Evolutionary conservation across 2,797 vertebrate genomes (phyloP), one percentile per base, ranked within the genome.

Genomic region (Crocidura indochinensis): DNA sequence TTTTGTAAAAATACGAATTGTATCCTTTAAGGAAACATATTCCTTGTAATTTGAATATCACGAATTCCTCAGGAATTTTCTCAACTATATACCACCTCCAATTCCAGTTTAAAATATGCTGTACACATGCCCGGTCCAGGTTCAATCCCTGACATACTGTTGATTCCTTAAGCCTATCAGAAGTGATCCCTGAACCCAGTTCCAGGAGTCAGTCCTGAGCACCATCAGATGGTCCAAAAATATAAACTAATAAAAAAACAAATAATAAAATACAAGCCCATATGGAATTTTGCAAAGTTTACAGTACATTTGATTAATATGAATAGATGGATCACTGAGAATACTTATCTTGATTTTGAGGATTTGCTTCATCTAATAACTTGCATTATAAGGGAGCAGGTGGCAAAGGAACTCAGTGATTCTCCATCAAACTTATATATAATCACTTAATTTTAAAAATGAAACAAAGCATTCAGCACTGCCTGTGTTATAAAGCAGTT

Each of bases 51-150:
- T 20, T 68, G 74, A 95, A 91, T 93, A 92, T 82, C 82, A 84
- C 93, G 90, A 90, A 84, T 91, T 93, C 91, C 74, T 88, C 53
- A 88, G 72, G 72, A 80, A 89, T 20, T 91, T 95, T 95, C 84
- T 95, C 83, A 92, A 73, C 73, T 60, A n/a, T 26, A 74, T 62
- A 26, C 89, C 89, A 91, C 89, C 87, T 88, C 80, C 84, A 91
- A 77, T 75, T 87, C 27, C 53, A 91, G 44, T 84, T 88, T 91
- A 90, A 96, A 38, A 38, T 38, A 5, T 38, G 38, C 38, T 38
- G 38, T 38, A 38, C 38, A 38, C 38, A 38, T 38, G 38, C 2
- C 5, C 2, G 38, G 38, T 5, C 38, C 38, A 38, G 38, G 38
- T 38, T 38, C 38, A 38, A 38, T 38, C 38, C 38, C 5, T 38